These are phyloP conservation scores for Malurus melanocephalus DNA, from an alignment of 2,113 vertebrate species.

Conservation along the genomic window DNA sequence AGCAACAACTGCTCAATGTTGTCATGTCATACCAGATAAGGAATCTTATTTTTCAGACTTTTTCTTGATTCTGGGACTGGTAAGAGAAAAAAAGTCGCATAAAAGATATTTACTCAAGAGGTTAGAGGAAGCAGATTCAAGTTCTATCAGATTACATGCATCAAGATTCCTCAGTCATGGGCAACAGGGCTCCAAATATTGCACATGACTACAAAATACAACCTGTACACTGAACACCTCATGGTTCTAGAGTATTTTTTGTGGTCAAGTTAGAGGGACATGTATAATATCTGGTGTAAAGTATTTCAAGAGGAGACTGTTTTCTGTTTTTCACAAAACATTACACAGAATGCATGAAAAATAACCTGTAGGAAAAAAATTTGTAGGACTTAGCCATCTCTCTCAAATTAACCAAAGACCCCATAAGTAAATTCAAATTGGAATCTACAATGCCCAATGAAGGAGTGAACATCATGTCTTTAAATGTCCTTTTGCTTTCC, in stretches of 20 bases:
- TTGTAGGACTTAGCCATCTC: too few relatives aligned
- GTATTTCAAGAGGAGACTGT: not conserved
- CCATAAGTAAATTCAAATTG: not conserved
- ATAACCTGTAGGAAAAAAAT: not conserved
- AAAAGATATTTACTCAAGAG: not conserved
- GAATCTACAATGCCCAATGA: not conserved
- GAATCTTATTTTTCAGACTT: not conserved
- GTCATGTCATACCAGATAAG: not conserved
- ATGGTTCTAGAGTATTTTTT: not conserved
- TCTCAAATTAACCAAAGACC: not conserved
- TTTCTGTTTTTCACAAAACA: not conserved
- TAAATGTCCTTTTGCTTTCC: not conserved
- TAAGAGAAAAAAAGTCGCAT: not conserved
- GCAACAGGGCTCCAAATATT: not conserved
- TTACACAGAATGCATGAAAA: not conserved
- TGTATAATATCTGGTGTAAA: not conserved
- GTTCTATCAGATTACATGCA: not conserved
- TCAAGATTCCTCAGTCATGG: not conserved
- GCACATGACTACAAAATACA: not conserved
- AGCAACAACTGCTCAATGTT: slow-evolving; percentile 1
- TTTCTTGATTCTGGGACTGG: not conserved
- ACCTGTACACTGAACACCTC: not conserved
- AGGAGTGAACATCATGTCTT: not conserved
- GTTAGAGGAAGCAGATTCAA: not conserved
- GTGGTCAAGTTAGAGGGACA: not conserved